These are phyloP conservation scores for Drosophila anceps DNA, from an alignment of 2,888 invertebrate genomes.

Conservation along the genomic window DNA sequence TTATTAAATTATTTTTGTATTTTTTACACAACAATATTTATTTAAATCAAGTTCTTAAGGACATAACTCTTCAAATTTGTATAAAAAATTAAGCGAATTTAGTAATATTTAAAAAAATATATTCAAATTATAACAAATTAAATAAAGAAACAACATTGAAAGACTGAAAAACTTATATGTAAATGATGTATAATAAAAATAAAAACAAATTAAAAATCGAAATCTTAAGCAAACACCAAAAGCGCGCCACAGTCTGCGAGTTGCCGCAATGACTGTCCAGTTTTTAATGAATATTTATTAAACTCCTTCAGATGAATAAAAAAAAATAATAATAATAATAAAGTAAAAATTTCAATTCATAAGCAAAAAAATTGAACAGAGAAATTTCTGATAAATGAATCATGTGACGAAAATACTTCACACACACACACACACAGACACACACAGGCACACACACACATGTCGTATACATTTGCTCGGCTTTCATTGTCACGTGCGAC, in stretches of 20 bases:
- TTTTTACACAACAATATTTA: too few relatives aligned
- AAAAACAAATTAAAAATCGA: neutral
- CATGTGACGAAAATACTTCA: conserved; percentile 50
- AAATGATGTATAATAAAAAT: too few relatives aligned
- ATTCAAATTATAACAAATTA: too few relatives aligned
- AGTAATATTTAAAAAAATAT: too few relatives aligned
- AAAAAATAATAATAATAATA: neutral
- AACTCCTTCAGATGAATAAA: conserved; percentile 12
- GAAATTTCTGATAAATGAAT: conserved; percentile 50
- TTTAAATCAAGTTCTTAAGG: too few relatives aligned
- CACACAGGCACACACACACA: conserved; percentile 9
- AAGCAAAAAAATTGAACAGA: conserved; percentile 32
- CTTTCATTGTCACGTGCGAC: conserved; percentile 67
- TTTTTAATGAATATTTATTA: conserved; percentile 41
- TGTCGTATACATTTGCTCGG: conserved; percentile 10
- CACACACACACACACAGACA: conserved; percentile 2
- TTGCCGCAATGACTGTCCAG: neutral
- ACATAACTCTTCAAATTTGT: too few relatives aligned
- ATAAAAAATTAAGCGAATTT: too few relatives aligned
- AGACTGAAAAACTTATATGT: too few relatives aligned
- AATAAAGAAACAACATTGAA: too few relatives aligned
- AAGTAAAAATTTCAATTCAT: conserved; percentile 25
- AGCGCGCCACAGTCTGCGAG: neutral
- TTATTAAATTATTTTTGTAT: too few relatives aligned
- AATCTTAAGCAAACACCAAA: neutral